phyloP scores from a whole-genome alignment of 1,140 invertebrate genomes.

The Branchinecta lynchi region DNA sequence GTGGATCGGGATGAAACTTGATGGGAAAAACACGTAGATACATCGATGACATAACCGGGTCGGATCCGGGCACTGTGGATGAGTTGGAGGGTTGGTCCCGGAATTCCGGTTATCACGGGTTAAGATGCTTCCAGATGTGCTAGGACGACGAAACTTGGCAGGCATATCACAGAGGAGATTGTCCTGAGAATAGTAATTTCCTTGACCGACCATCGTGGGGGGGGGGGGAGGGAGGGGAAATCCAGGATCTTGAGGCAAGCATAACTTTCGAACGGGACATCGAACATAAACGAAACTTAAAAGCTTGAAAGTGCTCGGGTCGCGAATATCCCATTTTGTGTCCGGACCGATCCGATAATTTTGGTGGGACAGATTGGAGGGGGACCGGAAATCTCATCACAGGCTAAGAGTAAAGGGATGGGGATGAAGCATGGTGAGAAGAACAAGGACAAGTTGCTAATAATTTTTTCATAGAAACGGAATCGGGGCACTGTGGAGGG shows the following conservation, averaged over 20 bases:
- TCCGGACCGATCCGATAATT: background rate
- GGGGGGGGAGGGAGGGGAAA: no score
- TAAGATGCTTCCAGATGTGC: no score
- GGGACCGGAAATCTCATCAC: background rate
- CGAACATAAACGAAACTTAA: background rate
- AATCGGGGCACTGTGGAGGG: background rate
- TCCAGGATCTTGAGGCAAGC: no score
- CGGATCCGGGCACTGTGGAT: no score
- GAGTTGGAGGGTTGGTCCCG: no score
- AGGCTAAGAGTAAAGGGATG: background rate
- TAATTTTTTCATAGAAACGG: background rate
- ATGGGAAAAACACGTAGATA: no score
- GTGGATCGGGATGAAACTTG: conserved; percentile 5
- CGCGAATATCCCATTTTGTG: background rate
- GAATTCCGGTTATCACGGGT: no score
- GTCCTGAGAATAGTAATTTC: no score
- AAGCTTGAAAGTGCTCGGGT: background rate
- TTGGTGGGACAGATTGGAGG: background rate
- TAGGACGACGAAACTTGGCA: no score
- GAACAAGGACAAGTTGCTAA: background rate
- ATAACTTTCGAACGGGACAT: background rate
- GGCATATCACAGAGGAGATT: no score
- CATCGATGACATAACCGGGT: no score
- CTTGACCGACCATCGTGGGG: no score
- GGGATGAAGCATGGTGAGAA: background rate